Percentiles rank a stretch among this genome's conserved stretches.
Conservation (phyloP, 2,888 invertebrate species). For the Eulithis testata region DNA sequence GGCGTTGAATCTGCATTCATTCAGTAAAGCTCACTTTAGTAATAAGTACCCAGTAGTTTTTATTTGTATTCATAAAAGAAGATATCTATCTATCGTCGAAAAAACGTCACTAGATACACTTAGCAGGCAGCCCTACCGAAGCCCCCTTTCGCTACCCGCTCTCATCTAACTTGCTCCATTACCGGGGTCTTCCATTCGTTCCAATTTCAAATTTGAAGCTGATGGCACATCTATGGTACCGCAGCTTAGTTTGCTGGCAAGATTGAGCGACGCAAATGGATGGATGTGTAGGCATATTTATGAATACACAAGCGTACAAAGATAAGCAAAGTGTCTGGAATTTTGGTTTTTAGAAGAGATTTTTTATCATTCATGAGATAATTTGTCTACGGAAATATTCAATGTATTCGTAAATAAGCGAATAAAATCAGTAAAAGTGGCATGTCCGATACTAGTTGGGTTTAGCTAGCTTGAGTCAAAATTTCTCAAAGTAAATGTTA, state of each 20-base stretch:
- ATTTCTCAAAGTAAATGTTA: neutral
- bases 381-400: constrained; percentile 3
- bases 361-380: constrained; percentile 15
- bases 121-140: constrained; percentile 40
- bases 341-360: constrained; percentile 15
- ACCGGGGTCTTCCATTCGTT: constrained; percentile 80
- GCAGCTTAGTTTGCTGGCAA: constrained; percentile 59
- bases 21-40: too few species aligned
- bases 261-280: constrained; percentile 47
- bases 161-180: constrained; percentile 83
- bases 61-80: too few species aligned
- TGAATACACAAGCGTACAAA: constrained; percentile 20
- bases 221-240: constrained; percentile 75
- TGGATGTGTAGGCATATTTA: constrained; percentile 31
- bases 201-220: constrained; percentile 84
- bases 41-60: too few species aligned
- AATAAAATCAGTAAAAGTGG: constrained; percentile 6
- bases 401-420: constrained; percentile 12
- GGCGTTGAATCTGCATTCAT: too few species aligned
- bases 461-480: neutral
- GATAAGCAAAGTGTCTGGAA: constrained; percentile 27
- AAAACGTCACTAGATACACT: neutral
- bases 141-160: constrained; percentile 57
- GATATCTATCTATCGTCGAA: neutral
- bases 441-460: neutral